A percentile compares a stretch with the other conserved stretches of the same genome.
Evolutionary conservation across 2,797 vertebrate species (phyloP).

Genomic region (Numenius phaeopus): DNA sequence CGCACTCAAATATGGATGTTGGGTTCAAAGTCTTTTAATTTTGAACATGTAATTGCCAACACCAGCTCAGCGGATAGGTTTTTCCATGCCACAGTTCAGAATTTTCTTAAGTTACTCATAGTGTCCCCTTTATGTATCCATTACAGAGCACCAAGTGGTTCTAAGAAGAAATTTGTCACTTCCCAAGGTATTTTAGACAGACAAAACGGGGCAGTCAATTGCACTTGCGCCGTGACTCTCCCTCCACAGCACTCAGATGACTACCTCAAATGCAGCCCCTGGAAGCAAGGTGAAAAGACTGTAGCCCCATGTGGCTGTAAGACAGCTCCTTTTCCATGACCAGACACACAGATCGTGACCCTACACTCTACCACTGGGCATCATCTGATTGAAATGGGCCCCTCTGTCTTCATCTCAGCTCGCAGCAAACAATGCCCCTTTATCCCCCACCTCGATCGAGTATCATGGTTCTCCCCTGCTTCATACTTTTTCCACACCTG

Average conservation of each 20-base stretch:
- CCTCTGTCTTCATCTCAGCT: neutral
- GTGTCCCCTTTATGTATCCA: neutral
- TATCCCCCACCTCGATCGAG: neutral
- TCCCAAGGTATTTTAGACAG: neutral
- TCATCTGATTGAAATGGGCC: neutral
- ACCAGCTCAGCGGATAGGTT: neutral
- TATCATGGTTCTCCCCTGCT: neutral
- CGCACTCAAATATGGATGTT: neutral
- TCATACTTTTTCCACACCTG: neutral
- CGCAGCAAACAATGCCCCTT: neutral
- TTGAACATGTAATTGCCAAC: neutral
- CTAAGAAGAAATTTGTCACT: neutral
- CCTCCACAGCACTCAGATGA: neutral
- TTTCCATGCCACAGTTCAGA: neutral
- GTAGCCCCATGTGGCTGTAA: neutral
- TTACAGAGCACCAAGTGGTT: neutral
- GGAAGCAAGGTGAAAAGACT: neutral
- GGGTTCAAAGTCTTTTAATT: neutral
- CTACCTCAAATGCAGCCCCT: neutral
- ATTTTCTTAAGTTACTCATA: neutral
- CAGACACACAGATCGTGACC: neutral
- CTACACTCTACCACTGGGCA: neutral
- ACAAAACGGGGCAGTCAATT: neutral
- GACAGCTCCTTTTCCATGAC: neutral
- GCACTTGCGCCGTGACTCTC: neutral